Evolutionary conservation across 2,113 vertebrate genomes (phyloP).

Genomic region (Trichomycterus rosablanca): DNA sequence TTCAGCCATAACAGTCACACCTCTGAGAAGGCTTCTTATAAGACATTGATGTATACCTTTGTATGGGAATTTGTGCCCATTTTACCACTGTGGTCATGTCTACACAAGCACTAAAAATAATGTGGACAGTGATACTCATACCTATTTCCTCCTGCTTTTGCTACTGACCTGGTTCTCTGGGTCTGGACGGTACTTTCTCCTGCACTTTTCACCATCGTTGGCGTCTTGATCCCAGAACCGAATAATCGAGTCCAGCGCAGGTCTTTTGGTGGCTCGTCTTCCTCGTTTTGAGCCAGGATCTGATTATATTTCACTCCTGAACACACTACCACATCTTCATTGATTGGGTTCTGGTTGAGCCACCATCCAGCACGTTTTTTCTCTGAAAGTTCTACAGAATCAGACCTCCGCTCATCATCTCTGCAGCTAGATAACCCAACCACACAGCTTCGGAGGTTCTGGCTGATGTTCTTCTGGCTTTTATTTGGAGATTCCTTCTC

Average conservation of each 20-base stretch:
- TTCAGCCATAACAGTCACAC: no score
- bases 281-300: conserved; percentile 43
- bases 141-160: no score
- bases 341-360: conserved; percentile 54
- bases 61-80: no score
- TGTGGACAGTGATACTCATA: no score
- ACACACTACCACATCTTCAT: conserved; percentile 71
- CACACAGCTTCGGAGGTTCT: no score
- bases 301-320: conserved; percentile 54
- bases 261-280: conserved; percentile 57
- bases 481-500: background rate
- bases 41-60: no score
- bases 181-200: conserved; percentile 40
- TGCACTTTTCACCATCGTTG: no score
- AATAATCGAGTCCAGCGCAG: conserved; percentile 70
- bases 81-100: no score
- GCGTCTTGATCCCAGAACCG: conserved; percentile 60
- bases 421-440: no score
- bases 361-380: conserved; percentile 57
- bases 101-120: no score
- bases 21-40: no score
- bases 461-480: no score
- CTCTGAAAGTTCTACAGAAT: conserved; percentile 1
- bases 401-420: conserved; percentile 33
- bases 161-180: conserved; percentile 69